These are phyloP conservation scores for Burhinus bistriatus DNA, from an alignment of 2,113 vertebrate species.

Conservation along the genomic window DNA sequence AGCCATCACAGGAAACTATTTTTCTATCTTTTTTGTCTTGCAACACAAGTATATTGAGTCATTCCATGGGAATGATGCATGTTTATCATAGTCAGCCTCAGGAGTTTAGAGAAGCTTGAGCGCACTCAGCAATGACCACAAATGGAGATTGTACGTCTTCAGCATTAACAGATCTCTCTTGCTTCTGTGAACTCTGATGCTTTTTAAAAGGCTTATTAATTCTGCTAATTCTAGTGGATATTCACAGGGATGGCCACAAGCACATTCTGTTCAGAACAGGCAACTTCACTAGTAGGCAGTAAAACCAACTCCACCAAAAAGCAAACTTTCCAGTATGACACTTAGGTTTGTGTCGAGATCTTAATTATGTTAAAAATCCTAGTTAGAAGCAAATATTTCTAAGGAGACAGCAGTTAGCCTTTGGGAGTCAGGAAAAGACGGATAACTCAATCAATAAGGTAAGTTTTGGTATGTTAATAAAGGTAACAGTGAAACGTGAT, in stretches of 20 bases:
- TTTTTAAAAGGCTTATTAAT: background rate
- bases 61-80: background rate
- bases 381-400: background rate
- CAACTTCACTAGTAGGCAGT: background rate
- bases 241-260: background rate
- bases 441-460: background rate
- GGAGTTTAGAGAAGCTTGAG: background rate
- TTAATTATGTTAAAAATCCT: background rate
- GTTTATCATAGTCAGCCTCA: background rate
- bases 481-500: slow-evolving; percentile 8
- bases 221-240: background rate
- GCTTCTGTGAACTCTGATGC: background rate
- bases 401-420: background rate
- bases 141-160: background rate
- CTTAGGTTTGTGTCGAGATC: background rate
- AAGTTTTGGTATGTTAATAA: background rate
- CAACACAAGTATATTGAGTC: background rate
- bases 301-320: background rate
- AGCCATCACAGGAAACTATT: background rate
- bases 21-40: background rate
- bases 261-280: background rate
- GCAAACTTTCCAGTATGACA: background rate
- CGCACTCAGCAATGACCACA: background rate
- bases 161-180: background rate
- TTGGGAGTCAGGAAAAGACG: background rate